Base-by-base conservation (phyloP, 1,140 invertebrate species). In the Mycetomoellerius zeteki region DNA sequence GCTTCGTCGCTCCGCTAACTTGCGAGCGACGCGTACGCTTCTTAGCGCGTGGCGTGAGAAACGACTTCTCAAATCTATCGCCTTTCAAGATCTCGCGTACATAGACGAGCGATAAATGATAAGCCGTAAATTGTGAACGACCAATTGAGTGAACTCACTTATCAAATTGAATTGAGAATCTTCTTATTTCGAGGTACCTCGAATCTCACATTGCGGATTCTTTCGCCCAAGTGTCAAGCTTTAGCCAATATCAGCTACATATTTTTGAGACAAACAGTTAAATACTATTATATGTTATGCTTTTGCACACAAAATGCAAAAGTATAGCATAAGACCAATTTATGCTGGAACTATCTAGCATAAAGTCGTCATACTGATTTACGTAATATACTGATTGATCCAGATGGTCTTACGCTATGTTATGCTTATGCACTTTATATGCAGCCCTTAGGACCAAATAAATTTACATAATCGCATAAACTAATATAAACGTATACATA, bases 31-130 rank as follows among this genome's bases (percentile, higher is more conserved):
- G 6, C 69, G 69, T 24, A 33, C 19, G 67, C 37, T 75, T 84
- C 27, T 50, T 33, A 69, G 43, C 80, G 67, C 54, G 69, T 54
- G 33, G 14, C 65, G 78, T 37, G 50, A 82, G 33, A 84, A 14
- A 84, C 14, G 24, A 78, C 24, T 33, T 37, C 19, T 82, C 37
- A 60, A 47, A 84, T 24, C 54, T 73, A 71, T 84, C 69, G 37
- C 69, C 69, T 71, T 62, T 73, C 72, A 58, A 84, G 37, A 54
- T 72, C 80, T 37, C 80, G 27, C 30, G 80, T 43, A 62, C 54
- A 75, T 60, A 21, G 56, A 24, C 67, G 43, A 73, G n/a, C 19
- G 65, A 82, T 27, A 33, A 75, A 73, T 50, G 54, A 81, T 71
- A 50, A 58, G 33, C 19, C 65, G 8, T 47, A 24, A 73, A 7